Base-by-base conservation (phyloP, 2,888 invertebrate species). In the Tinea semifulvella region DNA sequence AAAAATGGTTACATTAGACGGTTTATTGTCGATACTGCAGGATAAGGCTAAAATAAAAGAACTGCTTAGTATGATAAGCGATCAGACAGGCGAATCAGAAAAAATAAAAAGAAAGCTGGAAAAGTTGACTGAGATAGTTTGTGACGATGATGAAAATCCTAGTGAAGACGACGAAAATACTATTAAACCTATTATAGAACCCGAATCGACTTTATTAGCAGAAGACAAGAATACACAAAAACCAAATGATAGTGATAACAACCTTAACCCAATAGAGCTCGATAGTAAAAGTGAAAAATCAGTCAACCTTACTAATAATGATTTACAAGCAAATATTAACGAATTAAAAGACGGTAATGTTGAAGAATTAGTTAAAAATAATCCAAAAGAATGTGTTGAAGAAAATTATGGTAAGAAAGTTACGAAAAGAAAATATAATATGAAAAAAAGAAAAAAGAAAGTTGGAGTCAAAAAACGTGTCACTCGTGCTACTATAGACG, bases 61-160 rank as follows among this genome's bases (percentile, higher is more conserved):
- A 50, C 63, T 81, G 42, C 56, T 85, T 8, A 64, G 61, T 19
- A 61, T 70, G 60, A 52, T 81, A 26, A 74, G 76, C 17, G 74
- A 76, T 35, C 56, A 71, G 39, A 58, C 76, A 2, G 59, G 54
- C 50, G 75, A 73, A 42, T 74, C 79, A 52, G 71, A 82, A 45
- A 82, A 83, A 58, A 73, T 84, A 43, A 82, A 81, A 53, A 85
- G 84, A 52, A 85, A 83, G 52, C 74, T 86, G 17, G 82, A 84
- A 53, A 84, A 77, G 53, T 68, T 84, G 1, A 76, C 84, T 49
- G 82, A 83, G 54, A 81, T 84, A 3, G 83, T 83, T 13, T 82
- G 81, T 0, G 84, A 84, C 54, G 69, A 80, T 48, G 69, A 79
- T 52, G 60, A 68, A 50, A 49, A 58, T 19, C 48, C 62, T n/a